Evolutionary conservation across 2,888 invertebrate species (phyloP).

Genomic region (Ischnus inquisitorius): DNA sequence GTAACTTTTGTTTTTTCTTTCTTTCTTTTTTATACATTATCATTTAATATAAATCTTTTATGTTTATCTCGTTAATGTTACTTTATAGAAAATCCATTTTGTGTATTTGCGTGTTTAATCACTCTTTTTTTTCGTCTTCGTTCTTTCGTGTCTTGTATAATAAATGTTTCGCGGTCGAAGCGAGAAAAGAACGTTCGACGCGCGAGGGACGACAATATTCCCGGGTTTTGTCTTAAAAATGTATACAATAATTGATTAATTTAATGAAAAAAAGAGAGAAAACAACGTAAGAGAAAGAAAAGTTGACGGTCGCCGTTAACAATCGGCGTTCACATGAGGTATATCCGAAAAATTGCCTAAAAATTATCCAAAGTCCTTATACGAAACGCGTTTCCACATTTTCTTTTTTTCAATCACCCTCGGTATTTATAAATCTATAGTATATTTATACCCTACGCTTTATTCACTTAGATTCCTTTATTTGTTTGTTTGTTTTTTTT

Average conservation of each 20-base stretch:
- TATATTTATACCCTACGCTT: conserved; percentile 57
- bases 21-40: conserved; percentile 38
- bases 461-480: not conserved
- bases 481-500: conserved; percentile 35
- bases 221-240: conserved; percentile 18
- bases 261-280: conserved; percentile 5
- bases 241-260: conserved; percentile 7
- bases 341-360: conserved; percentile 66
- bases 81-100: conserved; percentile 52
- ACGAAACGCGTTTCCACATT: conserved; percentile 64
- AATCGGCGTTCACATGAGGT: conserved; percentile 40
- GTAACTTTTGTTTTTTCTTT: conserved; percentile 11
- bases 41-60: conserved; percentile 47
- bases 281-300: conserved; percentile 14
- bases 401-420: conserved; percentile 35
- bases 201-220: conserved; percentile 28
- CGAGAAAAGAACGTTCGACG: conserved; percentile 26
- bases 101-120: conserved; percentile 18
- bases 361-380: conserved; percentile 66
- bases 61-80: conserved; percentile 56
- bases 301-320: conserved; percentile 28
- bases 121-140: conserved; percentile 17
- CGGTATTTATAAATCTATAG: conserved; percentile 54
- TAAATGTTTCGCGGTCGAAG: conserved; percentile 27
- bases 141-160: conserved; percentile 45